Conservation (phyloP, 2,888 invertebrate species). For the Malachius bipustulatus region DNA sequence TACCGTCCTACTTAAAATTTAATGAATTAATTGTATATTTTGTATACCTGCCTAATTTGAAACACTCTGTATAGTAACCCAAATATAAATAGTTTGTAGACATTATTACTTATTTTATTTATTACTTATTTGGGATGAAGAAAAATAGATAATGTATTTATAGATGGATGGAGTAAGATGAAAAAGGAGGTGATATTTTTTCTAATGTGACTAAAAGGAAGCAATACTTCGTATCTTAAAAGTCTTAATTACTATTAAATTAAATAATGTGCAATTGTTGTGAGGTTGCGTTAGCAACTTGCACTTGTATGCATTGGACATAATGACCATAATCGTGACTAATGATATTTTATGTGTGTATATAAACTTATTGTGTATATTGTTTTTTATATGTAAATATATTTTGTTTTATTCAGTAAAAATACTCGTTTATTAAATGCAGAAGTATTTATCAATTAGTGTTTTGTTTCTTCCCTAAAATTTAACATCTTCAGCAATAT, state of each 20-base stretch:
- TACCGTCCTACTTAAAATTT: no score
- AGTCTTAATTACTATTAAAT: slow-evolving; percentile 42
- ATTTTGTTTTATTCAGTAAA: slow-evolving; percentile 40
- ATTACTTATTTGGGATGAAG: background rate
- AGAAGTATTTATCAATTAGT: slow-evolving; percentile 27
- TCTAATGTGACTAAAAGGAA: slow-evolving; percentile 61
- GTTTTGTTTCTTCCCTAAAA: slow-evolving; percentile 6
- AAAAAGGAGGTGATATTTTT: slow-evolving; percentile 51
- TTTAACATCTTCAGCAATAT: no score
- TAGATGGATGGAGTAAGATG: slow-evolving; percentile 6
- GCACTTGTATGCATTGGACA: slow-evolving; percentile 30
- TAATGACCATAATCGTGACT: slow-evolving; percentile 31
- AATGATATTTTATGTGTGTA: slow-evolving; percentile 37
- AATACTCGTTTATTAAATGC: slow-evolving; percentile 37
- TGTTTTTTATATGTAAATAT: slow-evolving; percentile 40
- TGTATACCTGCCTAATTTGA: no score
- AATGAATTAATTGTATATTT: no score
- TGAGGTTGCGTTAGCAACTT: slow-evolving; percentile 28
- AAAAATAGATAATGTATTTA: background rate
- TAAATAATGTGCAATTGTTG: slow-evolving; percentile 36
- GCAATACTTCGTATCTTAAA: slow-evolving; percentile 63
- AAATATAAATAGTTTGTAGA: slow-evolving; percentile 16
- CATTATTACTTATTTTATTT: slow-evolving; percentile 7
- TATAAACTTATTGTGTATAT: slow-evolving; percentile 40
- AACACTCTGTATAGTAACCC: slow-evolving; percentile 13